These are phyloP conservation scores for Adineta ricciae DNA, from an alignment of 2,888 invertebrate species.

Conservation along the genomic window DNA sequence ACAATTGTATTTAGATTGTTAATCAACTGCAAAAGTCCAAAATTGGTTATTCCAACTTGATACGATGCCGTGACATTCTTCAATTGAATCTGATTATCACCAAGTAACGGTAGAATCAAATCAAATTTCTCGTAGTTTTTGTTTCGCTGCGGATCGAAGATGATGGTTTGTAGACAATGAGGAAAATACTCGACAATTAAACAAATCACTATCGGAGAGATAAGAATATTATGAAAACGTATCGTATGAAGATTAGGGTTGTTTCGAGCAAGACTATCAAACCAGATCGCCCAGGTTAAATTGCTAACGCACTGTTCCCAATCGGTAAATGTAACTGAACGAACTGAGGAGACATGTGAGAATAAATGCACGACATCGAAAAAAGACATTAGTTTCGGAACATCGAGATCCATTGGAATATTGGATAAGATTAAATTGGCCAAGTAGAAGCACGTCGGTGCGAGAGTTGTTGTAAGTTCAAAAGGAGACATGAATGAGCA, in stretches of 20 bases:
- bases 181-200: background rate
- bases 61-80: background rate
- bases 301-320: background rate
- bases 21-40: background rate
- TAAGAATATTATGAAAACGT: background rate
- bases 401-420: background rate
- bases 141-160: background rate
- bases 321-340: background rate
- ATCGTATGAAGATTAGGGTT: background rate
- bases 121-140: background rate
- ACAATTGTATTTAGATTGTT: background rate
- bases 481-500: background rate
- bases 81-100: background rate
- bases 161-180: background rate
- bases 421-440: background rate
- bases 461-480: background rate
- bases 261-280: background rate
- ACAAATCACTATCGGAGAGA: background rate
- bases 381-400: background rate
- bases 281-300: background rate
- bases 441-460: background rate
- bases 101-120: background rate
- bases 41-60: background rate
- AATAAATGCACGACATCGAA: background rate
- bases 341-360: background rate